Conservation (phyloP, 2,888 invertebrate genomes). For the Athalia cordata region DNA sequence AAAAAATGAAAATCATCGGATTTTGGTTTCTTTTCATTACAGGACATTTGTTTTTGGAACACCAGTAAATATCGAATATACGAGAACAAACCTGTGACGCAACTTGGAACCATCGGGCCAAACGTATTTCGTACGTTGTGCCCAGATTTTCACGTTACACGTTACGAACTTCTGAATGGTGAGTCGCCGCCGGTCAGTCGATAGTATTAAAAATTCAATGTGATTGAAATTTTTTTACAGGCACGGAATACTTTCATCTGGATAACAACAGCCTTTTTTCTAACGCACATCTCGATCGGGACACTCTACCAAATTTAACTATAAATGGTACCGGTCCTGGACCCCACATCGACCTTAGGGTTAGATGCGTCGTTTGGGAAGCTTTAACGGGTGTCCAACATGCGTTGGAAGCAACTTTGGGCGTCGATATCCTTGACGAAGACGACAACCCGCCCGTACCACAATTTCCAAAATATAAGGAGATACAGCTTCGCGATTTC, state of each 20-base stretch:
- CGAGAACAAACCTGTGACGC: conserved; percentile 67
- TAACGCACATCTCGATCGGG: conserved; percentile 73
- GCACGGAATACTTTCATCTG: conserved; percentile 70
- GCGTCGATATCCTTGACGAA: conserved; percentile 75
- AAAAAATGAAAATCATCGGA: background rate
- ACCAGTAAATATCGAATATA: conserved; percentile 66
- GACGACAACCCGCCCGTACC: conserved; percentile 74
- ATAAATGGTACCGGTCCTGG: conserved; percentile 68
- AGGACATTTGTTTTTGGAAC: conserved; percentile 71
- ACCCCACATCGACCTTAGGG: conserved; percentile 65
- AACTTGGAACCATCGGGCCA: conserved; percentile 73
- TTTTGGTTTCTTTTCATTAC: conserved; percentile 14
- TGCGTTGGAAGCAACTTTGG: conserved; percentile 66
- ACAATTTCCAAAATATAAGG: conserved; percentile 66
- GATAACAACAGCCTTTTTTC: conserved; percentile 71
- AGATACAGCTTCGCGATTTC: conserved; percentile 67
- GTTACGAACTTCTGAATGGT: conserved; percentile 74
- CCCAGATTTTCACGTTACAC: conserved; percentile 72
- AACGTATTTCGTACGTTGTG: conserved; percentile 74
- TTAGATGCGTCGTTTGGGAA: conserved; percentile 73
- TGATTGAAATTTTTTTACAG: conserved; percentile 54
- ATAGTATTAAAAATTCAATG: background rate
- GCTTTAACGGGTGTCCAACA: conserved; percentile 66
- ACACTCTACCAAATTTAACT: conserved; percentile 62
- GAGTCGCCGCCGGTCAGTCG: conserved; percentile 52